These are phyloP conservation scores for Haemorhous mexicanus DNA, from an alignment of 2,113 vertebrate species.

Conservation along the genomic window DNA sequence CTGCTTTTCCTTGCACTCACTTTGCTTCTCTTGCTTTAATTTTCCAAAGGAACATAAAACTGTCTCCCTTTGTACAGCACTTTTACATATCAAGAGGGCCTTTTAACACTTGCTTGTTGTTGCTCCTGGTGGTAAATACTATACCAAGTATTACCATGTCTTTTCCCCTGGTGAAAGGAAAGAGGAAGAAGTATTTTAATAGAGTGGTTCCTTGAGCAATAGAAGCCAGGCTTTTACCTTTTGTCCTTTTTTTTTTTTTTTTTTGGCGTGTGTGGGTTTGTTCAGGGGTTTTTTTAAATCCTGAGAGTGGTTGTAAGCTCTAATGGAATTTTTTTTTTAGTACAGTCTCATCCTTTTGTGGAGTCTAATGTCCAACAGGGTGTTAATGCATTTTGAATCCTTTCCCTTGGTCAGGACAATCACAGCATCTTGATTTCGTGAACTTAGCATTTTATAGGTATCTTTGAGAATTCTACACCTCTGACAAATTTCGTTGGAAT, in stretches of 20 bases:
- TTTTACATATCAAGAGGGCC: not conserved
- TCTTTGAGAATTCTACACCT: not conserved
- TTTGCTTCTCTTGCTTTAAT: not conserved
- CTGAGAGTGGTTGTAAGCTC: not conserved
- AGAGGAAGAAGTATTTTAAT: not conserved
- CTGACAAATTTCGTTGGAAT: not conserved
- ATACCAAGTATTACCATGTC: not conserved
- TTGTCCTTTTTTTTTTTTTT: fast-evolving
- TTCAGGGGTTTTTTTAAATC: not conserved
- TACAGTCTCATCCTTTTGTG: not conserved
- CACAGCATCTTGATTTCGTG: not conserved
- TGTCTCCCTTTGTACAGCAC: not conserved
- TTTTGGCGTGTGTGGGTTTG: not conserved
- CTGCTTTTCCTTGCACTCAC: not conserved
- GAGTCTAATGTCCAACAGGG: not conserved
- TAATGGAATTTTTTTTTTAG: not conserved
- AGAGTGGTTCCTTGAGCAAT: not conserved
- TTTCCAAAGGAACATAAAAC: not conserved
- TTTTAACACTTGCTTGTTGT: not conserved
- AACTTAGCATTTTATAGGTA: not conserved
- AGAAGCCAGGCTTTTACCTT: not conserved
- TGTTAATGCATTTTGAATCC: not conserved
- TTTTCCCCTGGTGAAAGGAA: not conserved
- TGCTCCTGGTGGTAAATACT: not conserved
- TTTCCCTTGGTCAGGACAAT: not conserved